A percentile compares a stretch with the other conserved stretches of the same genome.
phyloP scores from a whole-genome alignment of 2,113 vertebrate genomes.

The Hylia prasina region DNA sequence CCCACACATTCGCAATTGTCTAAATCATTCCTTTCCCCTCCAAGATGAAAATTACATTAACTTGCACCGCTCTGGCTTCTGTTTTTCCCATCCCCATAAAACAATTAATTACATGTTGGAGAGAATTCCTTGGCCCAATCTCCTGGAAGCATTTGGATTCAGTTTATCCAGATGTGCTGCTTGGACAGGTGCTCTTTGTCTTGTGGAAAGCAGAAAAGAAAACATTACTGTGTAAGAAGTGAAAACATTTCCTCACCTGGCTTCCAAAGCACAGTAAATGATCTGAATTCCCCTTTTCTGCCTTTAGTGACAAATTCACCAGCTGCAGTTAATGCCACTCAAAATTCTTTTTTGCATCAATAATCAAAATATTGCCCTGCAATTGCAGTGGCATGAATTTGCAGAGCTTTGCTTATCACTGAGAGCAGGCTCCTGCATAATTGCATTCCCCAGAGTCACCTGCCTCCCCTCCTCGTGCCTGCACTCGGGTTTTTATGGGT shows the following conservation, averaged over 20 bases:
- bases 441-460: background rate
- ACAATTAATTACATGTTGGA: background rate
- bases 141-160: background rate
- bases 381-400: background rate
- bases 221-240: background rate
- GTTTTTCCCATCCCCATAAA: background rate
- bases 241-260: background rate
- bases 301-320: background rate
- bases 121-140: background rate
- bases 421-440: background rate
- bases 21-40: background rate
- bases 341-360: background rate
- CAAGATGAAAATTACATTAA: background rate
- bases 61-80: background rate
- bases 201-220: background rate
- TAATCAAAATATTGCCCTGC: background rate
- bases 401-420: background rate
- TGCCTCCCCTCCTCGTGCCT: background rate
- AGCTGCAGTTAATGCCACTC: background rate
- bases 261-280: background rate
- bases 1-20: background rate
- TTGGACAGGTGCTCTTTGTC: background rate
- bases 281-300: background rate
- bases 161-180: background rate
- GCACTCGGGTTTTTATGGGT: background rate